Evolutionary conservation across 2,888 invertebrate genomes (phyloP), one percentile per base, ranked within the genome.

Genomic region (Eupithecia dodoneata): DNA sequence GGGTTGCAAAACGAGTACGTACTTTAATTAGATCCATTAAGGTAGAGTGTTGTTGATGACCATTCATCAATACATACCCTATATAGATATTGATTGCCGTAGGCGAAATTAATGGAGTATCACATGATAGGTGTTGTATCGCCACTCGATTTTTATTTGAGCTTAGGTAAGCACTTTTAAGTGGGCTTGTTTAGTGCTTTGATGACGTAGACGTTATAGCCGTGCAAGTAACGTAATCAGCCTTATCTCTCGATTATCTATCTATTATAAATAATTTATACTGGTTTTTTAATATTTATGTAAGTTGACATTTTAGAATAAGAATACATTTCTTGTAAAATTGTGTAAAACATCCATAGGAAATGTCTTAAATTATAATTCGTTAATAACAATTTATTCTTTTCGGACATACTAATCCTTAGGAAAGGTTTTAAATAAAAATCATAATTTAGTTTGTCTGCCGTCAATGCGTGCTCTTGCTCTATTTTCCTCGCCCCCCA

Each of bases 21-120:
- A 80, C 77, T 79, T 77, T 79, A 83, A 82, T 84, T 83, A 82
- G 78, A 78, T 74, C 75, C 79, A 81, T 82, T 83, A 81, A 79
- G 63, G 80, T 80, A 75, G 76, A 81, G 78, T 81, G 79, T 79
- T 80, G 81, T 79, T 76, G 81, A 82, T 81, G 80, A 75, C 75
- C 79, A 81, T 83, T 81, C 79, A 81, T 81, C 78, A 77, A 79
- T 80, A 77, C 45, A 66, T 13, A 69, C n/a, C n/a, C n/a, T 44
- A 18, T 12, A 66, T 66, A 72, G 30, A 47, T 67, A 73, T 76
- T 73, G 75, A 81, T 81, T 71, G 55, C 30, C 18, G 12, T 63
- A 63, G 18, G 47, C 13, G 47, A 69, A 69, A 69, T 45, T n/a
- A 44, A 66, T 41, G 41, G 42, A 42, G 42, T 66, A 66, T 66